A percentile compares a stretch with the other conserved stretches of the same genome.
Conservation (phyloP, 2,113 vertebrate genomes). For the Calidris pugnax region DNA sequence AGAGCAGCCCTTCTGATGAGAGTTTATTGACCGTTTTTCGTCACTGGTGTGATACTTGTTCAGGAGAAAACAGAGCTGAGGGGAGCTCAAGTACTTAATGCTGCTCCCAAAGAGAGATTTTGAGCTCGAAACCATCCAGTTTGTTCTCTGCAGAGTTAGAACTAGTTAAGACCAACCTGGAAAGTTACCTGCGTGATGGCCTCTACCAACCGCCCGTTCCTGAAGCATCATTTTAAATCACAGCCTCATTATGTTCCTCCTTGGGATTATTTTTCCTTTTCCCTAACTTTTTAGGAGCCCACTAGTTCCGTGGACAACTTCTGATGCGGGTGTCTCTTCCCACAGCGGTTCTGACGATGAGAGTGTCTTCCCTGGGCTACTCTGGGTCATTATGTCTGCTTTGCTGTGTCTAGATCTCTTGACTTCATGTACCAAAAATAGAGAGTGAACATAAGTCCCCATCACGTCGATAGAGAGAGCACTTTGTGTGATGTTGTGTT, state of each 20-base stretch:
- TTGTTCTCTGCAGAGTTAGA: not conserved
- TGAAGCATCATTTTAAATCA: not conserved
- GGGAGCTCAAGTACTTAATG: not conserved
- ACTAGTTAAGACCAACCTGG: not conserved
- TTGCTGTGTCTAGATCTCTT: not conserved
- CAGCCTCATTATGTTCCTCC: not conserved
- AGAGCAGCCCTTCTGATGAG: not conserved
- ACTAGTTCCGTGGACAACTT: not conserved
- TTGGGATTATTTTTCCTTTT: not conserved
- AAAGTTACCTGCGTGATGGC: not conserved
- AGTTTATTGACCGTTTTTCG: not conserved
- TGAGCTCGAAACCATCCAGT: rapidly evolving
- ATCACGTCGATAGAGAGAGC: not conserved
- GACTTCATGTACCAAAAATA: not conserved
- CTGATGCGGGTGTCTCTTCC: not conserved
- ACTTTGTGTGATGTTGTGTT: not conserved
- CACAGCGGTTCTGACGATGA: not conserved
- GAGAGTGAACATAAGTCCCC: not conserved
- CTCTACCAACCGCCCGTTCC: not conserved
- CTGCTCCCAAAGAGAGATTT: not conserved
- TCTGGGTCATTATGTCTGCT: not conserved
- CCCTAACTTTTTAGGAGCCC: not conserved
- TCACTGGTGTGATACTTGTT: not conserved
- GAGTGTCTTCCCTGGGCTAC: not conserved
- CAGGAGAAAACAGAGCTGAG: not conserved